Evolutionary conservation across 2,888 invertebrate genomes (phyloP), one percentile per base, ranked within the genome.

Genomic region (Cryptus viduatorius): DNA sequence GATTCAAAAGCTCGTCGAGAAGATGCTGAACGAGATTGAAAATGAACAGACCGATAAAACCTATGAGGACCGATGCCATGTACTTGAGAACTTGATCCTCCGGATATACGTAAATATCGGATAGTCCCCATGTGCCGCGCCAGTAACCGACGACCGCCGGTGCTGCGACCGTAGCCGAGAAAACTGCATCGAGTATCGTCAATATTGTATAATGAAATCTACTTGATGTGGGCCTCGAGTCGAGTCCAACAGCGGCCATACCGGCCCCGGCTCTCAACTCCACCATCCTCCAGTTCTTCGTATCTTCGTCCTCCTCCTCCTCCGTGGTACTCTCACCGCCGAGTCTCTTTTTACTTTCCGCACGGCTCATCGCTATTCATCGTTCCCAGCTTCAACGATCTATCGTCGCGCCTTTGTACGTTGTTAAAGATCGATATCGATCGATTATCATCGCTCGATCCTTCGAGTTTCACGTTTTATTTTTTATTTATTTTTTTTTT

Each of bases 61-160:
- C 98, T 88, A 97, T 95, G 1, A 94, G 93, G 77, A 97, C 95
- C 88, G 97, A 97, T 48, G 95, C 94, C 75, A 96, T 94, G 19
- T 96, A 96, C 89, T 97, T 97, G 65, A 95, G 89, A 4, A 95
- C 94, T 4, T 94, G 93, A 82, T 95, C 93, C 0, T 95, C 94
- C 0, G 97, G 96, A 87, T 96, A 95, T 79, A 98, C 95, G 93
- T 97, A 96, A 73, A 96, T 92, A 91, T 96, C 97, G 95, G 97
- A 96, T 72, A 98, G 95, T 65, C 95, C 95, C 98, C 98, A 98
- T 67, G 97, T 97, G 87, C 97, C 97, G 86, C 98, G 95, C 98
- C 98, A 98, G 94, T 97, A 98, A 86, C 96, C 96, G 80, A 98
- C 97, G 69, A 98, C 97, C 79, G 96, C 96, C 12, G 98, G 98